Conservation (phyloP, 2,113 vertebrate species). For the Panthera tigris region DNA sequence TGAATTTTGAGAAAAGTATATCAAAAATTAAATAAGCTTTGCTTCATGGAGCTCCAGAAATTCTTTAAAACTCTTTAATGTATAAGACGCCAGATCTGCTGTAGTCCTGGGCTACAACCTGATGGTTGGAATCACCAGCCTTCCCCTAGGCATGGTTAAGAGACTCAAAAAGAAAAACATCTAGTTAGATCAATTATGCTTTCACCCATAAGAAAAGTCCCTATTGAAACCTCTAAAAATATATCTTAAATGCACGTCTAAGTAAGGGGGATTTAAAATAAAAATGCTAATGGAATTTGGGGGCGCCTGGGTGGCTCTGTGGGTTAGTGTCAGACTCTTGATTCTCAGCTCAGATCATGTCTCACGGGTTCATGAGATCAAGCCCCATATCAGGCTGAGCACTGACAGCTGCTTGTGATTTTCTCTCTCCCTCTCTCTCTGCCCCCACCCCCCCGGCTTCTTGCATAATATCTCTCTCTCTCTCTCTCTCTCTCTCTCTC, state of each 20-base stretch:
- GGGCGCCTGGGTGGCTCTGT: too few relatives aligned
- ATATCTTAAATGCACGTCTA: neutral
- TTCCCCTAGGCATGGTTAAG: neutral
- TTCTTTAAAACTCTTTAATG: conserved; percentile 42
- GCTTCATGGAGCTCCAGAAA: neutral
- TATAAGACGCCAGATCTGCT: neutral
- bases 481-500: too few relatives aligned
- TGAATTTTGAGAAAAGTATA: conserved; percentile 38
- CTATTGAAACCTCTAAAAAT: neutral
- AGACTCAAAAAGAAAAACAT: conserved; percentile 25
- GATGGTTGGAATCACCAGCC: neutral
- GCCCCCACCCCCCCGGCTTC: too few relatives aligned
- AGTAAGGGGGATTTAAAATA: neutral
- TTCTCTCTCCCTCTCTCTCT: too few relatives aligned
- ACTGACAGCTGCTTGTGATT: too few relatives aligned
- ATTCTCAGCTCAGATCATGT: too few relatives aligned
- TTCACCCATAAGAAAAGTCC: neutral
- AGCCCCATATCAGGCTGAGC: too few relatives aligned
- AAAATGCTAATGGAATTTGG: conserved; percentile 21
- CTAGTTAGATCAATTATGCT: neutral
- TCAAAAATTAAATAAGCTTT: neutral
- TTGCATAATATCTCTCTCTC: too few relatives aligned
- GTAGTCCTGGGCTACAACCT: neutral
- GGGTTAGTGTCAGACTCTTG: too few relatives aligned
- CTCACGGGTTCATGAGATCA: too few relatives aligned